Conservation (phyloP, 2,113 vertebrate genomes). For the Empidonax alnorum region DNA sequence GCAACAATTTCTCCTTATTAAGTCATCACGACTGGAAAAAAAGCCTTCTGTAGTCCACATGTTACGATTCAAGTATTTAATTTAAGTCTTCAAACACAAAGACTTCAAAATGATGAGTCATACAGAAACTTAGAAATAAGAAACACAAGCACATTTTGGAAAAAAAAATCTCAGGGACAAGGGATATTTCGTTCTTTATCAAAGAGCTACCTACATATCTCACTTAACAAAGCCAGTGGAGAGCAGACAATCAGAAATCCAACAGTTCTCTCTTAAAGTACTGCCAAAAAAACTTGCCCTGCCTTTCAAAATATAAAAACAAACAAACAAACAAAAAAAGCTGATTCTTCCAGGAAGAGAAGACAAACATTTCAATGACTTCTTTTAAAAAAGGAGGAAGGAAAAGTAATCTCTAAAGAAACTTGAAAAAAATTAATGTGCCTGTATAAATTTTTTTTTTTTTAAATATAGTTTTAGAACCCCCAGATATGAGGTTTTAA, state of each 20-base stretch:
- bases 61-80: not conserved
- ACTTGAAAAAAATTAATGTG: accelerated
- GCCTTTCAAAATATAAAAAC: not conserved
- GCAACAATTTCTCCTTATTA: not conserved
- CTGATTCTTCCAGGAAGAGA: not conserved
- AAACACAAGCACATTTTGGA: not conserved
- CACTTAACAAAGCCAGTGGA: not conserved
- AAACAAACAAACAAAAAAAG: not conserved
- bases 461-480: not conserved
- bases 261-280: not conserved
- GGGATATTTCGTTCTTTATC: not conserved
- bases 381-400: not conserved
- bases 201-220: not conserved
- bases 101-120: not conserved
- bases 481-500: not conserved
- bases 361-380: not conserved
- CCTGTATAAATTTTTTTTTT: not conserved
- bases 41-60: not conserved
- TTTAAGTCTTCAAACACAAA: not conserved
- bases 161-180: not conserved
- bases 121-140: not conserved
- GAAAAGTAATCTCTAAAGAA: not conserved
- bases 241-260: not conserved
- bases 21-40: not conserved
- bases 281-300: not conserved